Evolutionary conservation across 1,140 invertebrate genomes (phyloP), one percentile per base, ranked within the genome.

Genomic region (Leptinotarsa texana): DNA sequence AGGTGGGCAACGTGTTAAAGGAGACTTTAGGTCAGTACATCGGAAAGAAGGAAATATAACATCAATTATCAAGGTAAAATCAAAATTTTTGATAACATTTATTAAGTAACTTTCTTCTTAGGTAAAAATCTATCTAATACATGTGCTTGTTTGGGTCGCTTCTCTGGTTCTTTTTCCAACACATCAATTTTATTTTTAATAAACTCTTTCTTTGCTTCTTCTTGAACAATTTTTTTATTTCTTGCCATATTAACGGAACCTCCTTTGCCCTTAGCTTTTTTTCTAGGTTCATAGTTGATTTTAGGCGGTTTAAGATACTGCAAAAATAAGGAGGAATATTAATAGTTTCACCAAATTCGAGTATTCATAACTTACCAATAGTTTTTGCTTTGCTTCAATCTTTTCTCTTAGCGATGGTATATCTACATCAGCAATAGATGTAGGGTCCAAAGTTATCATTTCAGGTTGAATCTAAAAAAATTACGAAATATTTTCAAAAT

Each of bases 391-490:
- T 4, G 92, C 92, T 80, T 96, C 93, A 66, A 96, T 82, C 86
- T 93, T 95, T 61, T 96, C 92, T 82, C 95, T 88, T 17, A 97
- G 82, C 13, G 90, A 92, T 21, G 92, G 91, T 15, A 93, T 87
- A 87, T 96, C 92, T 18, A 96, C 91, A 84, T 94, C 91, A 17
- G 89, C 87, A 77, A 96, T 90, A 22, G 90, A 88, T 57, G 89
- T 87, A 13, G 96, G 92, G 87, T 99, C 93, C 27, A 99, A 86
- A 15, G 92, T 92, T 76, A 99, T 99, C 74, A 99, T 89, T 80
- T 99, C 96, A 3, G 95, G 91, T 81, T 95, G 96, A 82, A 98
- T 94, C 89, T 91, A 76, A 69, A 86, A 82, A 74, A 77, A 73
- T 77, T 72, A 73, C 51, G n/a, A 1, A 33, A 11, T 33, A 33